Base-by-base conservation (phyloP, 2,888 invertebrate species). In the Napeogenes sylphis region DNA sequence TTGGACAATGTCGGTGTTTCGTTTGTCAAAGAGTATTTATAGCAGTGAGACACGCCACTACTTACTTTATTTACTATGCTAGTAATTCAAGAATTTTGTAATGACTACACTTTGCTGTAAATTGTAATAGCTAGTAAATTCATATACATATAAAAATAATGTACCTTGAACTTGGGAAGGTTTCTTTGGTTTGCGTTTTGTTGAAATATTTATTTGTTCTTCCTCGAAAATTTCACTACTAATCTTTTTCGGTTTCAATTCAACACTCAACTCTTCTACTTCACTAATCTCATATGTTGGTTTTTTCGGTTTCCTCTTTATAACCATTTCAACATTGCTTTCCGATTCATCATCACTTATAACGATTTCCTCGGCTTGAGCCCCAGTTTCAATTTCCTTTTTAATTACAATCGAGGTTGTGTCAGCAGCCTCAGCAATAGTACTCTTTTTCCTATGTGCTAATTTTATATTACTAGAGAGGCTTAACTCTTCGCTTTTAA, bases 381-480 rank as follows among this genome's bases (percentile, higher is more conserved):
- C 92, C 67, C 92, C 92, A 72, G 92, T 92, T 69, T 93, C 93
- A 69, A 93, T 78, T 88, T 94, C 94, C 85, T 93, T 91, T 57
- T 91, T 90, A 56, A 95, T 89, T 78, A 91, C 90, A 55, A 94
- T 93, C 2, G 93, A 94, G 68, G 93, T 92, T 84, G 94, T 94
- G 57, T 93, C 94, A 42, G 93, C 91, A 79, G 93, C 94, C 84
- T 95, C 95, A 33, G 91, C 91, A 74, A 92, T 89, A 8, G 92
- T 93, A 14, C 90, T 83, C 61, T 92, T 93, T 71, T 92, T 93
- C 76, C 91, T 93, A 67, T 93, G 92, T 76, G 93, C 94, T 45
- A 95, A 74, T 81, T 92, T 93, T 33, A 95, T 93, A 82, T 93
- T 94, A 68, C 94, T 94, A 0, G 94, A 93, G 85, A 94, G 92